Conservation (phyloP, 2,113 vertebrate species). For the Dipodomys ordii region DNA sequence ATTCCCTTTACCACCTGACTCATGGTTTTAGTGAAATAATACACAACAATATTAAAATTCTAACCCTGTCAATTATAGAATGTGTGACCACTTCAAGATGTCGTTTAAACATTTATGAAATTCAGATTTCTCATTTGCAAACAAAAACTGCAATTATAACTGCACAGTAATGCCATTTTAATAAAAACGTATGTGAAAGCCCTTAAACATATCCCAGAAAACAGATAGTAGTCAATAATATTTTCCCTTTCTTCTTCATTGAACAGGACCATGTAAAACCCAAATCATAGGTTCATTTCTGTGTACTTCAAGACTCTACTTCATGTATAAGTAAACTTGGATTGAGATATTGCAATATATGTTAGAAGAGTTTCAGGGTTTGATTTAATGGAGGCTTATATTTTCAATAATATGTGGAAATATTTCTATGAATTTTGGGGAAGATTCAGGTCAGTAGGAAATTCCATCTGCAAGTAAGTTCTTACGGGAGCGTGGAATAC, state of each 20-base stretch:
- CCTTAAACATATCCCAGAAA: neutral
- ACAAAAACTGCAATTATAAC: constrained; percentile 51
- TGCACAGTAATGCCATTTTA: constrained; percentile 40
- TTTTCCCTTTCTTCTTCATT: constrained; percentile 16
- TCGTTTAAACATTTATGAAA: constrained; percentile 66
- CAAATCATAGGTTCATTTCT: constrained; percentile 53
- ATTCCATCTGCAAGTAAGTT: neutral
- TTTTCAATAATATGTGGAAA: neutral
- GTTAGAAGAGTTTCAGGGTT: neutral
- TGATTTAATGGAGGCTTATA: constrained; percentile 13
- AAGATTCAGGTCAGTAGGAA: neutral
- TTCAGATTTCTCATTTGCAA: constrained; percentile 57
- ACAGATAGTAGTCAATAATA: neutral
- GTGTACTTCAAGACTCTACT: neutral
- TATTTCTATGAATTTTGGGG: neutral
- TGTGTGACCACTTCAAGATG: constrained; percentile 67
- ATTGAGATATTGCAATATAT: constrained; percentile 1
- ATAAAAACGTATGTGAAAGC: neutral
- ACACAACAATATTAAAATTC: constrained; percentile 17
- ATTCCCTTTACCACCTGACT: constrained; percentile 18
- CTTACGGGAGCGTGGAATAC: constrained; percentile 40
- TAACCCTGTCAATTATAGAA: constrained; percentile 46
- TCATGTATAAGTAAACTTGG: neutral
- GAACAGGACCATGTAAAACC: neutral
- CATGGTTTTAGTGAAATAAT: constrained; percentile 27